These are phyloP conservation scores for Eurytoma californica DNA, from an alignment of 2,888 invertebrate genomes.

Conservation along the genomic window DNA sequence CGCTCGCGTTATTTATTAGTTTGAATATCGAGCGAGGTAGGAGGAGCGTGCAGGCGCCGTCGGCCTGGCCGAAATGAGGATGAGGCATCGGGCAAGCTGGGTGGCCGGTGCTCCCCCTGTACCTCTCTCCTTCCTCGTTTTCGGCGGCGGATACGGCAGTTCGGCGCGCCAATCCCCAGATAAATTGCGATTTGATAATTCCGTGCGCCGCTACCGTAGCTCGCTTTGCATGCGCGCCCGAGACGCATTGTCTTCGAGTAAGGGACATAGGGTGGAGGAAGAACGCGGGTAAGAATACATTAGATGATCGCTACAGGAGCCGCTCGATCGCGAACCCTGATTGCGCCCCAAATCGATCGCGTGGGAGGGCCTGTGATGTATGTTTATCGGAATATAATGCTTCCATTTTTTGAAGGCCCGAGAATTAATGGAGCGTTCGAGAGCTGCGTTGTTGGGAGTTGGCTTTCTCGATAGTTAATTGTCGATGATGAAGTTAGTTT, in stretches of 20 bases:
- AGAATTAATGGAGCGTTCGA: slow-evolving; percentile 2
- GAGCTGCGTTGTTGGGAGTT: too few species aligned
- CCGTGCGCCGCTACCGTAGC: slow-evolving; percentile 29
- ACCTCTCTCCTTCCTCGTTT: slow-evolving; percentile 60
- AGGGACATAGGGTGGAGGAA: neutral
- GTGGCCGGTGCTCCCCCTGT: slow-evolving; percentile 64
- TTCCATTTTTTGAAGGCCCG: neutral
- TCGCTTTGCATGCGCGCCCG: slow-evolving; percentile 4
- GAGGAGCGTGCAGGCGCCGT: slow-evolving; percentile 53
- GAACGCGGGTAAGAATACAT: neutral
- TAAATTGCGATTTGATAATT: slow-evolving; percentile 57
- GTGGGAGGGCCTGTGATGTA: neutral
- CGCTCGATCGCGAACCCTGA: neutral
- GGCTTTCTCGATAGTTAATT: too few species aligned
- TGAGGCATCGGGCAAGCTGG: slow-evolving; percentile 66
- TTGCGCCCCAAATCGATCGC: slow-evolving; percentile 16
- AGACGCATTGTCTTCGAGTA: slow-evolving; percentile 1
- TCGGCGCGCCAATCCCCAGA: slow-evolving; percentile 47
- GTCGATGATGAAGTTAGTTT: neutral
- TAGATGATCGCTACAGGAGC: slow-evolving; percentile 7
- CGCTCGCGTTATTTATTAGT: slow-evolving; percentile 72
- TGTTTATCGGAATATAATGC: neutral
- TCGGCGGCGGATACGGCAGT: neutral
- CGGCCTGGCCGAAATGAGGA: slow-evolving; percentile 59
- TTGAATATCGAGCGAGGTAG: slow-evolving; percentile 71